Conservation (phyloP, 2,113 vertebrate genomes). For the Erpornis zantholeuca region DNA sequence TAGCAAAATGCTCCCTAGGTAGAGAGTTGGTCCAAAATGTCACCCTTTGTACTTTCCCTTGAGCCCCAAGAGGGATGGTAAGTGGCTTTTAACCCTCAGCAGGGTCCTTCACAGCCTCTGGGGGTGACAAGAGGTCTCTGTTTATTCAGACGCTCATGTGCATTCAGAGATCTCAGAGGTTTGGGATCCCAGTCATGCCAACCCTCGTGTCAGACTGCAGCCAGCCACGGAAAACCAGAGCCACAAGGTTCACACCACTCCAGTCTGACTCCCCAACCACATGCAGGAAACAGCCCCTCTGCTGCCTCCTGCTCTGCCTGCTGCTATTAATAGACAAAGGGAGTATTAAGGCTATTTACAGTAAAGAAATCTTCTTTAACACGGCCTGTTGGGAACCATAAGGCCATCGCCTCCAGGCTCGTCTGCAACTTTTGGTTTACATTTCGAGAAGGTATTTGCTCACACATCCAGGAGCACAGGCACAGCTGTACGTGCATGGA, state of each 20-base stretch:
- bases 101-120: neutral
- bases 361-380: neutral
- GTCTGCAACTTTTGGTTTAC: neutral
- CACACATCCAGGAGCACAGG: neutral
- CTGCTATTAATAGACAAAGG: neutral
- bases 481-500: neutral
- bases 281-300: neutral
- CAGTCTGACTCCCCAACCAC: neutral
- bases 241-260: neutral
- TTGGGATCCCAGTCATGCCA: fast-evolving
- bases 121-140: neutral
- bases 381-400: fast-evolving
- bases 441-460: neutral
- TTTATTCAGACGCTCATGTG: neutral
- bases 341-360: neutral
- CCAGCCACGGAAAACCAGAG: neutral
- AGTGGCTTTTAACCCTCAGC: neutral
- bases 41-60: neutral
- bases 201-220: neutral
- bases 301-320: neutral
- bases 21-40: neutral
- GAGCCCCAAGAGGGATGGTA: neutral
- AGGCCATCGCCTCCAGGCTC: neutral
- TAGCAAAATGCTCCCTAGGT: neutral
- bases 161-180: neutral